Evolutionary conservation across 2,888 invertebrate species (phyloP), one percentile per base, ranked within the genome.

Genomic region (Eupsilia transversa): DNA sequence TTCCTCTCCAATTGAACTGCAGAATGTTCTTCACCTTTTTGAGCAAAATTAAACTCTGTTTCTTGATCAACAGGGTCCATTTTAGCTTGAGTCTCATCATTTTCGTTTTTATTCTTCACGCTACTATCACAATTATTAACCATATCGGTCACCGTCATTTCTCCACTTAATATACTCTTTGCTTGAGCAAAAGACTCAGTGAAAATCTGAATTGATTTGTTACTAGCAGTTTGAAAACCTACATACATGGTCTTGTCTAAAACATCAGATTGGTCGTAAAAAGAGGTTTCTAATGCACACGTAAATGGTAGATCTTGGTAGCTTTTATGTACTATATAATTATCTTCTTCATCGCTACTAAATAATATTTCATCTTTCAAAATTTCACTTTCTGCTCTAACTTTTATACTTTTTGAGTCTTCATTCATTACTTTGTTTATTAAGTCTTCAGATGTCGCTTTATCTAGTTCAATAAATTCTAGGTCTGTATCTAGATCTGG

Each of bases 171-270:
- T 23, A 96, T 83, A 83, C 73, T 91, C 86, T 92, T 91, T 2
- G 95, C 95, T 87, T 92, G 95, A 33, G 76, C 83, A 85, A 93
- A 94, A 20, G 95, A 94, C 20, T 92, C 91, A 60, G 92, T 89
- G 60, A 80, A 85, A 56, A 96, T 88, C 88, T 94, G 92, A 84
- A 96, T 95, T 56, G 93, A 92, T 64, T 93, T 95, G 81, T 96
- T 94, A 80, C 94, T 96, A 30, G 95, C 94, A 56, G 96, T 96
- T 85, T 94, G 95, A 79, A 96, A 96, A 0, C 94, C 95, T 17
- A 96, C 95, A 92, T 90, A 94, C 90, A 95, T 92, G 33, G 92
- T 93, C 87, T 93, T 92, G 43, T 95, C 93, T 60, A 94, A 80
- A 65, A 92, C 86, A 77, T 90, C 85, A 61, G 90, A 81, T 71